These are phyloP conservation scores for Actinia tenebrosa DNA, from an alignment of 64 coral and sea anemone species.

Conservation along the genomic window DNA sequence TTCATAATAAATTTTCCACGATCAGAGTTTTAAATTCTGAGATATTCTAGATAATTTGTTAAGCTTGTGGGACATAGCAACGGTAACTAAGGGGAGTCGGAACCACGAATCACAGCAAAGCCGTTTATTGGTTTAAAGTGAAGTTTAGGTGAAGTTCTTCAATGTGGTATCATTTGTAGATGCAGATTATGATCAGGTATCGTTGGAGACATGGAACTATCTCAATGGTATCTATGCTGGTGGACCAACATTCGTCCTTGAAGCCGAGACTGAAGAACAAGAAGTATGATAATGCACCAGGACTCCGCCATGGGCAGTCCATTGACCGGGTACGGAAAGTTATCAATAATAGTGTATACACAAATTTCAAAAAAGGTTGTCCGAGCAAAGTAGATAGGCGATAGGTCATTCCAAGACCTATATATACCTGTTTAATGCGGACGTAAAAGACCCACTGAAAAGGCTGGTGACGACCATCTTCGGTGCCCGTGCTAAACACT, in stretches of 20 bases:
- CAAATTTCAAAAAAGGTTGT: too few species aligned
- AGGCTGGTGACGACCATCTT: too few species aligned
- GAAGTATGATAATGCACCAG: constrained; percentile 7
- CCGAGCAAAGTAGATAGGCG: too few species aligned
- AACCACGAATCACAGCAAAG: not conserved
- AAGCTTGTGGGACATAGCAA: too few species aligned
- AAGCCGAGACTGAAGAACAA: constrained; percentile 53
- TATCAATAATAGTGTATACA: too few species aligned
- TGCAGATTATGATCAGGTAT: constrained; percentile 80
- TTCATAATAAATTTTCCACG: too few species aligned
- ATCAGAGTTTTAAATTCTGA: too few species aligned
- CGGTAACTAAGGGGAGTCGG: not conserved
- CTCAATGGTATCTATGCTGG: constrained; percentile 82
- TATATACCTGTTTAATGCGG: too few species aligned
- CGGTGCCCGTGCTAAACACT: too few species aligned
- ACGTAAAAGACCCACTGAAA: too few species aligned
- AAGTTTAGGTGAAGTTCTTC: not conserved
- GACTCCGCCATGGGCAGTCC: not conserved
- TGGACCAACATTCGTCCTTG: constrained; percentile 59
- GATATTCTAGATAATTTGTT: too few species aligned
- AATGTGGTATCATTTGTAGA: constrained; percentile 5
- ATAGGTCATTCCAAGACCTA: too few species aligned
- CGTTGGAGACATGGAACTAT: constrained; percentile 75
- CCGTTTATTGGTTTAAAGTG: not conserved
- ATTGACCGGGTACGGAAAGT: not conserved